These are phyloP conservation scores for Tanytarsus gracilentus DNA, from an alignment of 2,888 invertebrate species.

Conservation along the genomic window DNA sequence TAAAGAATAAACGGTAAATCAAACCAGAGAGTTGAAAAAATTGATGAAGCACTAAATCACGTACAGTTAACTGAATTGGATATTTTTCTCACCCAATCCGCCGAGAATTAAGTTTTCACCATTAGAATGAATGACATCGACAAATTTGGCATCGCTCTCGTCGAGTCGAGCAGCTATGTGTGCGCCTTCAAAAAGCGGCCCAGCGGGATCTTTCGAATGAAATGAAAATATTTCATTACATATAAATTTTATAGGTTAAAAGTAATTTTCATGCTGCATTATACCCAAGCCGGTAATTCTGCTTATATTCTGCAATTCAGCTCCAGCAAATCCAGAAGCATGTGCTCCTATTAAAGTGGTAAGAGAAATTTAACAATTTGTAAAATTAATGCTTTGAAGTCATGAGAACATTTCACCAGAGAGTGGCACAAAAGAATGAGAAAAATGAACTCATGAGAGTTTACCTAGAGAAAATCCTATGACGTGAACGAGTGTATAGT, in stretches of 20 bases:
- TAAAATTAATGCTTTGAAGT: background rate
- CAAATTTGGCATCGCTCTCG: conserved; percentile 75
- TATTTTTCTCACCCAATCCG: too few species aligned
- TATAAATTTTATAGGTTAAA: background rate
- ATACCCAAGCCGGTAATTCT: conserved; percentile 63
- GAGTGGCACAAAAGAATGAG: background rate
- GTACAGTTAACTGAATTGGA: too few species aligned
- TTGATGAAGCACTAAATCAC: too few species aligned
- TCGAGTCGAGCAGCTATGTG: conserved; percentile 77
- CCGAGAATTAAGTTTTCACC: conserved; percentile 87
- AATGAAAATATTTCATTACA: conserved; percentile 49
- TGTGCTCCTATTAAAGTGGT: conserved; percentile 71
- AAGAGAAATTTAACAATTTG: background rate
- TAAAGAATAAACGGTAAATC: too few species aligned
- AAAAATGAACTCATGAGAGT: background rate
- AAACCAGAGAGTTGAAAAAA: too few species aligned
- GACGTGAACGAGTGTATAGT: conserved; percentile 68
- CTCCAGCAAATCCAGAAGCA: conserved; percentile 83
- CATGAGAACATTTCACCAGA: background rate
- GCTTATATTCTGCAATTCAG: conserved; percentile 66
- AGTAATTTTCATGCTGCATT: background rate
- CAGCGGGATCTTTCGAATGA: conserved; percentile 92
- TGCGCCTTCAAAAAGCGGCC: conserved; percentile 78
- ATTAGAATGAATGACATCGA: conserved; percentile 85
- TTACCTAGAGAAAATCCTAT: conserved; percentile 57